Evolutionary conservation across 2,888 invertebrate species (phyloP).

Genomic region (Barypeithes pellucidus): DNA sequence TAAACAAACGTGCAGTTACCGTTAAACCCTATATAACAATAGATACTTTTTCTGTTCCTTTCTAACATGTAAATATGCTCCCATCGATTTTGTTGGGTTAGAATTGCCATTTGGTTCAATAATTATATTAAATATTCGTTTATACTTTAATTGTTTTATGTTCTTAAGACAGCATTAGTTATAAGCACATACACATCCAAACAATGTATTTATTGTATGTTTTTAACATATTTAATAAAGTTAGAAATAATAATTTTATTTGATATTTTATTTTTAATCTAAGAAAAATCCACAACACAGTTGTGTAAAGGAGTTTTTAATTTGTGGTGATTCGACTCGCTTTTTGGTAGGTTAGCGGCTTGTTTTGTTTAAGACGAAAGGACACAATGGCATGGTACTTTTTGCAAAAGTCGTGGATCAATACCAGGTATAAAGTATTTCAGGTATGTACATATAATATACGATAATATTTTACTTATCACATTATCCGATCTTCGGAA

Average conservation of each 20-base stretch:
- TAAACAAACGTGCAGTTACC: too few species aligned
- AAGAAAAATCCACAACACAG: constrained; percentile 26
- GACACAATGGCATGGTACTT: too few species aligned
- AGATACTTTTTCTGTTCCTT: not conserved
- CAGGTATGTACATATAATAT: too few species aligned
- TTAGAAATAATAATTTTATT: constrained; percentile 58
- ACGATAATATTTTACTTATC: too few species aligned
- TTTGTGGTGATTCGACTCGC: too few species aligned
- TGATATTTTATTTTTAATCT: constrained; percentile 42
- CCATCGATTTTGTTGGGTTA: not conserved
- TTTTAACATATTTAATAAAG: constrained; percentile 63
- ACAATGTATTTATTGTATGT: constrained; percentile 62
- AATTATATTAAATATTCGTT: not conserved
- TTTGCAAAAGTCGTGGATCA: too few species aligned
- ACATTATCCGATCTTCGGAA: too few species aligned
- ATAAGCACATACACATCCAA: constrained; percentile 59
- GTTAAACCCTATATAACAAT: not conserved
- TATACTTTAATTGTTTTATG: constrained; percentile 3
- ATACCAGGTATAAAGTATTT: too few species aligned
- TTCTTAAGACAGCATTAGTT: constrained; percentile 48
- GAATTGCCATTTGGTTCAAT: not conserved
- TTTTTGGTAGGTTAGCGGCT: too few species aligned
- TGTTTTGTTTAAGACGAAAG: too few species aligned
- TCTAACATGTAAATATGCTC: constrained; percentile 5
- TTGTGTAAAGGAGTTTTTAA: too few species aligned